These are phyloP conservation scores for Garra rufa DNA, from an alignment of 2,113 vertebrate species.

Conservation along the genomic window DNA sequence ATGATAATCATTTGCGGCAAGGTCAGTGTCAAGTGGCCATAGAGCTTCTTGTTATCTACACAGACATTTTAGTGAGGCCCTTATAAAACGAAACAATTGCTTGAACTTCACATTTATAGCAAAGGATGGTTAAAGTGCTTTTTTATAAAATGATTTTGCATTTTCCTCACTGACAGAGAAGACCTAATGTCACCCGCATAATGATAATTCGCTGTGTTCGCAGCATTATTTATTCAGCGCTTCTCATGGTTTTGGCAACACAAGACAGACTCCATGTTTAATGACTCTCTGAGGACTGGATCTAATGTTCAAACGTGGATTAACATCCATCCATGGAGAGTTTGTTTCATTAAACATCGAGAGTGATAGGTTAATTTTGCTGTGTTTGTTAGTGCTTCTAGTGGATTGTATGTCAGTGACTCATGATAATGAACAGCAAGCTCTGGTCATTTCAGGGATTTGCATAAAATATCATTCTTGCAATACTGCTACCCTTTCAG, in stretches of 20 bases:
- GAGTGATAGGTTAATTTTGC: not conserved
- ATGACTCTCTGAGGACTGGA: constrained; percentile 24
- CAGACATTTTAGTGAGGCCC: constrained; percentile 7
- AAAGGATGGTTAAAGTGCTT: not conserved
- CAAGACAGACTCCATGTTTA: constrained; percentile 23
- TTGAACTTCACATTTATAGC: not conserved
- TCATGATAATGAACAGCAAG: constrained; percentile 18
- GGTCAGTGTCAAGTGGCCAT: constrained; percentile 23
- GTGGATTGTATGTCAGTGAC: not conserved
- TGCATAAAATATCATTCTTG: not conserved
- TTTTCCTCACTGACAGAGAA: constrained; percentile 15
- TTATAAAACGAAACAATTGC: constrained; percentile 15
- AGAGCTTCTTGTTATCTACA: constrained; percentile 12
- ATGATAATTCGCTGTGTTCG: constrained; percentile 16
- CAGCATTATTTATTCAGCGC: constrained; percentile 3
- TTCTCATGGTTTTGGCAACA: constrained; percentile 7
- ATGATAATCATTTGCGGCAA: constrained; percentile 10
- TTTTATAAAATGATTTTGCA: not conserved
- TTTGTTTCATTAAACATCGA: constrained; percentile 19
- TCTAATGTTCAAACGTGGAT: not conserved
- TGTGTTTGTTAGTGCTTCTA: not conserved
- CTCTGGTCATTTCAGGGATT: not conserved
- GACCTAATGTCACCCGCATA: not conserved
- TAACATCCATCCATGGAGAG: not conserved
- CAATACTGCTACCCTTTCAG: not conserved